Percentiles rank a stretch among this genome's conserved stretches.
These are phyloP conservation scores for Mythimna vitellina DNA, from an alignment of 2,888 invertebrate genomes.

Conservation along the genomic window DNA sequence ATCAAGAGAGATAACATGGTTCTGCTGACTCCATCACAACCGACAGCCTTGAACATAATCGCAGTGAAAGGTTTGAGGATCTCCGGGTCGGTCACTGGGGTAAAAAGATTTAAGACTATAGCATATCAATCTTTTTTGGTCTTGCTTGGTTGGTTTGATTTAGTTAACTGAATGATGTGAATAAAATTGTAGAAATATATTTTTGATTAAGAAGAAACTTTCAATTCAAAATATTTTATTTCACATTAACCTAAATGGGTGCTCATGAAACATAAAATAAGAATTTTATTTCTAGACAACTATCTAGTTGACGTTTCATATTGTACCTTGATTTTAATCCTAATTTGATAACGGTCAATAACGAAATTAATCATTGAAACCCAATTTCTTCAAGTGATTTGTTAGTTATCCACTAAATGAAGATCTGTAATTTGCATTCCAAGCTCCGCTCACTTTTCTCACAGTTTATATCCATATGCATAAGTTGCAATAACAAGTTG, in stretches of 20 bases:
- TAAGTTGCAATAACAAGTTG: constrained; percentile 17
- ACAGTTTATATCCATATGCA: constrained; percentile 2
- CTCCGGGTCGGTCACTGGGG: no score
- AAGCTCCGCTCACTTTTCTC: constrained; percentile 2
- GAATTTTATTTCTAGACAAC: background rate
- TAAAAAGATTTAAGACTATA: no score
- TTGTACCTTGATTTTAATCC: background rate
- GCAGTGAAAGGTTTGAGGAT: no score
- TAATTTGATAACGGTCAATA: background rate
- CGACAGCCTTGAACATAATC: no score
- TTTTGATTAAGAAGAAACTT: background rate
- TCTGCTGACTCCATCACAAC: no score
- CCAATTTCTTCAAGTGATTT: background rate
- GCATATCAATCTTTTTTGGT: no score
- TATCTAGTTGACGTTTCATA: background rate
- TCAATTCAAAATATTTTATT: background rate
- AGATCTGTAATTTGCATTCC: constrained; percentile 4
- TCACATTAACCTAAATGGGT: background rate
- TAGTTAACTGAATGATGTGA: no score
- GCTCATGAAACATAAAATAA: background rate
- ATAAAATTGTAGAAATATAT: no score
- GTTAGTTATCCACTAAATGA: background rate
- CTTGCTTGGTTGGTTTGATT: no score
- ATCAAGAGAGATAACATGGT: no score
- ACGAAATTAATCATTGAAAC: background rate